phyloP scores from a whole-genome alignment of 2,797 vertebrate species.

The Chaetodon trifasciatus region DNA sequence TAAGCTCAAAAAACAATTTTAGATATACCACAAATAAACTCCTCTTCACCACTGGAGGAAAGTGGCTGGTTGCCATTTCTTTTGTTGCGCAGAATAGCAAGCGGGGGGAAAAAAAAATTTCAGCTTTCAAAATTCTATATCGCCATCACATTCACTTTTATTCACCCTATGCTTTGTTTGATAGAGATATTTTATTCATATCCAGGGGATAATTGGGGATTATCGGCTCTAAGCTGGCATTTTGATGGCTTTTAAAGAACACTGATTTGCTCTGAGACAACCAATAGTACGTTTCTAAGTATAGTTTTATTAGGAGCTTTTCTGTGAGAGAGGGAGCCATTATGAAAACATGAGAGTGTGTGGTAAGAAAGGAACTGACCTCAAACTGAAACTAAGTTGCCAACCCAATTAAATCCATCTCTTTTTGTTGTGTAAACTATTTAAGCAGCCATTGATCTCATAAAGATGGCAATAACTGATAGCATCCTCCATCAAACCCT shows the following conservation, averaged over 20 bases:
- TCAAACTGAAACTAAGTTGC: conserved; percentile 21
- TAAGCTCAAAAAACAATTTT: conserved; percentile 36
- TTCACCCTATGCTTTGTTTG: conserved; percentile 54
- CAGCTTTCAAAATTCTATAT: conserved; percentile 39
- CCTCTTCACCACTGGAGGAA: conserved; percentile 45
- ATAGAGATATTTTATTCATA: conserved; percentile 61
- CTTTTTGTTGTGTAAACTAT: conserved; percentile 29
- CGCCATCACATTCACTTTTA: conserved; percentile 48
- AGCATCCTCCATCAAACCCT: conserved; percentile 2
- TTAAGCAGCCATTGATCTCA: neutral
- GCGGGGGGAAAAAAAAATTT: neutral
- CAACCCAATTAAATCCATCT: conserved; percentile 29
- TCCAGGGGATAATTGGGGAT: conserved; percentile 65
- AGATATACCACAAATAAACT: conserved; percentile 52
- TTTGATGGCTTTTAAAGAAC: conserved; percentile 64
- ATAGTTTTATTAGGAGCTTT: conserved; percentile 24
- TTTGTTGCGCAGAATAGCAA: conserved; percentile 48
- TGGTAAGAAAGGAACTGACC: conserved; percentile 5
- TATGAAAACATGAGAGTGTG: conserved; percentile 14
- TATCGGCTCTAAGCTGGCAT: conserved; percentile 61
- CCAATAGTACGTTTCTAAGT: conserved; percentile 35
- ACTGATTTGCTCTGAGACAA: conserved; percentile 49
- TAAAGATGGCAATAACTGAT: neutral
- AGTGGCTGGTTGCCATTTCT: conserved; percentile 57
- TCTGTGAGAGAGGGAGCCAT: neutral